These are phyloP conservation scores for Amphipyra tragopoginis DNA, from an alignment of 2,888 invertebrate genomes.

Conservation along the genomic window DNA sequence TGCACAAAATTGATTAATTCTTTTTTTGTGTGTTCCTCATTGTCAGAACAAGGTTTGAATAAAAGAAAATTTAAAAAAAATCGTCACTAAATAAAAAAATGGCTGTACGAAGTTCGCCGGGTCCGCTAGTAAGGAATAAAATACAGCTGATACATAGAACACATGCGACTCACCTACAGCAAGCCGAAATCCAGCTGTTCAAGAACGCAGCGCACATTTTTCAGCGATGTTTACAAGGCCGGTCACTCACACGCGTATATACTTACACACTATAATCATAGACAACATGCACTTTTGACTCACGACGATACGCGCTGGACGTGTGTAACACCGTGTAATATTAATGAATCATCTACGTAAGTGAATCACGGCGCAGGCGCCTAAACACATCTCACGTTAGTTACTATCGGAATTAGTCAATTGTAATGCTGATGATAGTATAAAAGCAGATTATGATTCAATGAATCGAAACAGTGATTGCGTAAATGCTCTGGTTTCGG, in stretches of 20 bases:
- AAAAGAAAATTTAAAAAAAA: slow-evolving; percentile 4
- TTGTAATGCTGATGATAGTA: slow-evolving; percentile 28
- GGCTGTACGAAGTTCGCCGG: too few relatives aligned
- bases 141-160: slow-evolving; percentile 24
- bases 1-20: too few relatives aligned
- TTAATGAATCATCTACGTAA: slow-evolving; percentile 54
- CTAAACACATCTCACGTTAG: slow-evolving; percentile 21
- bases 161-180: slow-evolving; percentile 33
- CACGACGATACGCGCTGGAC: slow-evolving; percentile 48
- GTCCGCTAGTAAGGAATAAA: slow-evolving; percentile 3
- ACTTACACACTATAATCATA: slow-evolving; percentile 30
- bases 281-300: slow-evolving; percentile 58
- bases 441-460: slow-evolving; percentile 49
- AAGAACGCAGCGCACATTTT: slow-evolving; percentile 53
- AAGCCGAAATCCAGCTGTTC: slow-evolving; percentile 43
- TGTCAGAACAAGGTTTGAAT: too few relatives aligned
- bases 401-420: slow-evolving; percentile 44
- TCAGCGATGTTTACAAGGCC: slow-evolving; percentile 78
- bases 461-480: slow-evolving; percentile 35
- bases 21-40: too few relatives aligned
- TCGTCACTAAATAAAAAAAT: slow-evolving; percentile 16
- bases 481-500: slow-evolving; percentile 34
- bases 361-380: slow-evolving; percentile 53
- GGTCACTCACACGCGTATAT: slow-evolving; percentile 73
- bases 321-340: slow-evolving; percentile 52